These are phyloP conservation scores for Magallana gigas DNA, from an alignment of 1,140 invertebrate species.

Conservation along the genomic window DNA sequence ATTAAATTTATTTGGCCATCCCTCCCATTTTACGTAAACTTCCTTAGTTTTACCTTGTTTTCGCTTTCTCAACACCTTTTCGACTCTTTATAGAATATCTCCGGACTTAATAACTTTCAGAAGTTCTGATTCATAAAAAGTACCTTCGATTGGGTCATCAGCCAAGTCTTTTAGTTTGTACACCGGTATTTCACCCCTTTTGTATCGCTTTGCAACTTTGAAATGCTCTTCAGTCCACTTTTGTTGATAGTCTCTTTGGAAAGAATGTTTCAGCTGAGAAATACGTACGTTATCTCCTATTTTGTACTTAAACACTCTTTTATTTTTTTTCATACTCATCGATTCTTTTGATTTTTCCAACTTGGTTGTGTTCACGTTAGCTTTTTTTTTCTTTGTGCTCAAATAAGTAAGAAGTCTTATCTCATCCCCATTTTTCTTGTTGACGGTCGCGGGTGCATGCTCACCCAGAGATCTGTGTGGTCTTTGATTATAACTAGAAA, in stretches of 20 bases:
- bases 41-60: conserved; percentile 36
- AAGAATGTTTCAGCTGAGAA: conserved; percentile 42
- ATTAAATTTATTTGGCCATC: conserved; percentile 57
- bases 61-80: conserved; percentile 45
- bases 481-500: conserved; percentile 48
- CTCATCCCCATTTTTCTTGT: conserved; percentile 41
- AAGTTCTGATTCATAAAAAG: conserved; percentile 55
- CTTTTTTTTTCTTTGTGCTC: conserved; percentile 38
- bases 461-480: conserved; percentile 46
- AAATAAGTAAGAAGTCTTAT: conserved; percentile 47
- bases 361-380: conserved; percentile 31
- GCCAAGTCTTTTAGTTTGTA: conserved; percentile 53
- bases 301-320: conserved; percentile 43
- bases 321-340: too few relatives aligned
- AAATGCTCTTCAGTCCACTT: conserved; percentile 55
- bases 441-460: conserved; percentile 39
- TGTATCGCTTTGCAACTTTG: conserved; percentile 47
- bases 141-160: conserved; percentile 47
- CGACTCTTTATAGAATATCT: conserved; percentile 42
- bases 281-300: conserved; percentile 52
- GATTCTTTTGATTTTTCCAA: too few relatives aligned
- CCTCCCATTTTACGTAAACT: conserved; percentile 50
- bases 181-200: conserved; percentile 40
- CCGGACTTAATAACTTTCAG: conserved; percentile 46
- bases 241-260: conserved; percentile 50